A percentile compares a stretch with the other conserved stretches of the same genome.
Conservation (phyloP, 2,113 vertebrate species). For the Notothenia coriiceps region DNA sequence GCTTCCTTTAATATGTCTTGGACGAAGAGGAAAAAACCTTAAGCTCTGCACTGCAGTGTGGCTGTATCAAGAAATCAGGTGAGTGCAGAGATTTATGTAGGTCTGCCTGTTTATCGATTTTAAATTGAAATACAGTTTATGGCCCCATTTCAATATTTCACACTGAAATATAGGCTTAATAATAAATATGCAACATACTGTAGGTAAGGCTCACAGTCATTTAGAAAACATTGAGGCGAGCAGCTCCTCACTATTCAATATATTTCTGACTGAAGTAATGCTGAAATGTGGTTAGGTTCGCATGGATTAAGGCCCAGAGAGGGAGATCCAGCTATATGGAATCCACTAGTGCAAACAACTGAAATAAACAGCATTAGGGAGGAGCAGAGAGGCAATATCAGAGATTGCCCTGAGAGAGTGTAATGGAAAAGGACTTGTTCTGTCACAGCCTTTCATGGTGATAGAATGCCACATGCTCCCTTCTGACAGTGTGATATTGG, state of each 20-base stretch:
- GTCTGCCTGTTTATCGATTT: constrained; percentile 44
- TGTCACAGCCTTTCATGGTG: constrained; percentile 82
- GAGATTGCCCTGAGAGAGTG: constrained; percentile 73
- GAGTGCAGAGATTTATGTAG: constrained; percentile 15
- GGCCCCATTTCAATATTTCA: constrained; percentile 25
- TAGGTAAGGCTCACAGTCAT: background rate
- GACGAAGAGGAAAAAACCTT: constrained; percentile 24
- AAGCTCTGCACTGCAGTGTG: constrained; percentile 29
- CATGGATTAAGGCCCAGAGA: constrained; percentile 34
- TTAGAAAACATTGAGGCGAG: constrained; percentile 5
- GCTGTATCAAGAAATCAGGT: constrained; percentile 37
- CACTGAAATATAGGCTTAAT: constrained; percentile 31
- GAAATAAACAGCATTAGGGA: constrained; percentile 74
- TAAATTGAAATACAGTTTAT: constrained; percentile 56
- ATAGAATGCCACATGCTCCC: constrained; percentile 82
- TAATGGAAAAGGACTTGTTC: constrained; percentile 80
- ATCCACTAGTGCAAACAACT: constrained; percentile 59
- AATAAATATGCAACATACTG: constrained; percentile 26
- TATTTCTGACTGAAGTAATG: constrained; percentile 32
- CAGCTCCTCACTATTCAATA: constrained; percentile 23
- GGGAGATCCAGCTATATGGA: constrained; percentile 34
- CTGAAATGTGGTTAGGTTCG: constrained; percentile 33
- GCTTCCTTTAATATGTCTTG: constrained; percentile 51
- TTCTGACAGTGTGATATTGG: constrained; percentile 85
- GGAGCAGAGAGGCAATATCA: constrained; percentile 71